A percentile compares a stretch with the other conserved stretches of the same genome.
Evolutionary conservation across 1,140 invertebrate genomes (phyloP).

Genomic region (Forficula auricularia): DNA sequence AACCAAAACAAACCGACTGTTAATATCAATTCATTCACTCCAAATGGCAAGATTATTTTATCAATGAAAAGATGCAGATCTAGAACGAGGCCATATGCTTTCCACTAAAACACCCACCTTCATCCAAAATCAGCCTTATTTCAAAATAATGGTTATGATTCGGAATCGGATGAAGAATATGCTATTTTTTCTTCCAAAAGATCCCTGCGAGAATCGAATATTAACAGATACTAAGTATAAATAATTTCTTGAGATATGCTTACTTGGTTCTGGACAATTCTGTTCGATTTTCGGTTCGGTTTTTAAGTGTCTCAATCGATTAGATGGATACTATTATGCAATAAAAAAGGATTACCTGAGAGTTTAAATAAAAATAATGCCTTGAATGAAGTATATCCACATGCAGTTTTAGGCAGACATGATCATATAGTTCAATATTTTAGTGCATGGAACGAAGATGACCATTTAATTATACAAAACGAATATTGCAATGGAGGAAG

Average conservation of each 20-base stretch:
- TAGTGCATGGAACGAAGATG: conserved; percentile 81
- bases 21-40: conserved; percentile 88
- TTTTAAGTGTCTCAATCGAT: conserved; percentile 68
- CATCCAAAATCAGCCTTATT: no score
- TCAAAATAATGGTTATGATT: conserved; percentile 37
- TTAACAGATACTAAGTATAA: conserved; percentile 71
- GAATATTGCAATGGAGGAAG: conserved; percentile 85
- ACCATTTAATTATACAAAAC: conserved; percentile 84
- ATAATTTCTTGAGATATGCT: conserved; percentile 56
- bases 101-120: no score
- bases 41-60: conserved; percentile 45
- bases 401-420: conserved; percentile 72
- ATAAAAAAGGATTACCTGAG: conserved; percentile 72
- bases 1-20: conserved; percentile 45
- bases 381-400: conserved; percentile 79
- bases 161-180: conserved; percentile 37
- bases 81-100: conserved; percentile 33
- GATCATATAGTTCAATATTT: conserved; percentile 80
- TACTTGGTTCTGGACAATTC: conserved; percentile 70
- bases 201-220: conserved; percentile 55
- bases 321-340: conserved; percentile 82
- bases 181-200: conserved; percentile 51
- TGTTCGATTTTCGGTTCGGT: no score
- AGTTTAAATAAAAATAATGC: no score
- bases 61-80: conserved; percentile 48